Conservation (phyloP, 64 coral and sea anemone genomes). For the Montipora sp. region DNA sequence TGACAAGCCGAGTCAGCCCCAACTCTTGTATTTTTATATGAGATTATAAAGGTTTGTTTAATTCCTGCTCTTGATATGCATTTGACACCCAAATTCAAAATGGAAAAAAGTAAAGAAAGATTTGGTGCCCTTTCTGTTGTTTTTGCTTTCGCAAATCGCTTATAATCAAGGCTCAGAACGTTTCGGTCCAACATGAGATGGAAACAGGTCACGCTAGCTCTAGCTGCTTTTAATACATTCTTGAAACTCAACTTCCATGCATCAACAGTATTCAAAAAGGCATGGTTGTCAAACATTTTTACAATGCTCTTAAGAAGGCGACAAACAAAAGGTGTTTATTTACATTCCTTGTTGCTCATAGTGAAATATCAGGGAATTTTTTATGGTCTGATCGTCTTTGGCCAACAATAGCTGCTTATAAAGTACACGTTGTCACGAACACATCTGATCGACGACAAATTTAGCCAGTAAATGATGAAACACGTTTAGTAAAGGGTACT, state of each 20-base stretch:
- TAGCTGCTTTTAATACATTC: background rate
- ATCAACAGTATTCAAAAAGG: background rate
- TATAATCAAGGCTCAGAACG: too few relatives aligned
- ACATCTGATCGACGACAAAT: background rate
- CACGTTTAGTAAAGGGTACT: background rate
- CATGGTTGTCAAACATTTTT: background rate
- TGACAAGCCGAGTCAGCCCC: too few relatives aligned
- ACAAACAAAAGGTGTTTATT: conserved; percentile 16
- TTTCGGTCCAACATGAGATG: too few relatives aligned
- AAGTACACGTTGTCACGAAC: background rate
- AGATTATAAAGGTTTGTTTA: too few relatives aligned
- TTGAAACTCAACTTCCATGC: background rate
- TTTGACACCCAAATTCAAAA: too few relatives aligned
- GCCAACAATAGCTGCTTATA: background rate
- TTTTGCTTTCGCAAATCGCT: too few relatives aligned
- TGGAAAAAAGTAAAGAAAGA: too few relatives aligned
- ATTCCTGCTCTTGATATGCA: too few relatives aligned
- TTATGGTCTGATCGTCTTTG: background rate
- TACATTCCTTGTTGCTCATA: background rate
- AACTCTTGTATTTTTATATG: too few relatives aligned
- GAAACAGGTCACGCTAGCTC: too few relatives aligned
- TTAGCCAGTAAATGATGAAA: background rate
- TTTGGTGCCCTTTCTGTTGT: too few relatives aligned
- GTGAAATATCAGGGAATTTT: background rate
- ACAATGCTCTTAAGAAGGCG: background rate